Conservation (phyloP, 2,888 invertebrate genomes). For the Drosophila vallismaia region DNA sequence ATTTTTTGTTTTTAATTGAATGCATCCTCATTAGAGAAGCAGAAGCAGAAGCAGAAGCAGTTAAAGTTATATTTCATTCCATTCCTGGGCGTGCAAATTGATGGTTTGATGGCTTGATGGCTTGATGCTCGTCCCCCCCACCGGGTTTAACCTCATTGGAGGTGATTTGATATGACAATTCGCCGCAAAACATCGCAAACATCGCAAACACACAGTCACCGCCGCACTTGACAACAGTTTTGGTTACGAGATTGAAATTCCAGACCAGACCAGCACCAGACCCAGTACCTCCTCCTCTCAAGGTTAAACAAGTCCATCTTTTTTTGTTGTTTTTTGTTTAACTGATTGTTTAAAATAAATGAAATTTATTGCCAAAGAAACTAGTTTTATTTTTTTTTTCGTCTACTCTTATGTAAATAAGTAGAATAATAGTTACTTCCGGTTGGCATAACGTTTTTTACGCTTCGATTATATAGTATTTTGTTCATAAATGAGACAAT, state of each 20-base stretch:
- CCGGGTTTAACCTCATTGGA: slow-evolving; percentile 47
- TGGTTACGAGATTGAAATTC: slow-evolving; percentile 37
- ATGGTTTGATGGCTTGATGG: slow-evolving; percentile 28
- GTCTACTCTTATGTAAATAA: too few species aligned
- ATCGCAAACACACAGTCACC: not conserved
- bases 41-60: slow-evolving; percentile 15
- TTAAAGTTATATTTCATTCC: slow-evolving; percentile 9
- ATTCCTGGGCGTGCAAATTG: slow-evolving; percentile 26
- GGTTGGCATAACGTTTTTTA: too few species aligned
- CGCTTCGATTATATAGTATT: too few species aligned
- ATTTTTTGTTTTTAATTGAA: slow-evolving; percentile 37
- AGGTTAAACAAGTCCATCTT: not conserved
- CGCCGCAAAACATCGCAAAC: slow-evolving; percentile 9
- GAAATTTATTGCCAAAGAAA: not conserved
- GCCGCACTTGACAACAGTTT: slow-evolving; percentile 36
- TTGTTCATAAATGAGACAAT: too few species aligned
- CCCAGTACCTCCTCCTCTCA: not conserved
- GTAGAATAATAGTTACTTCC: too few species aligned
- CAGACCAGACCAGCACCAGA: not conserved
- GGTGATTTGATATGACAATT: slow-evolving; percentile 53
- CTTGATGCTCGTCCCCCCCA: slow-evolving; percentile 1
- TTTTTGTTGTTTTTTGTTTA: not conserved
- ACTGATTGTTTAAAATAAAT: slow-evolving; percentile 1
- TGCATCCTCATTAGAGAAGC: slow-evolving; percentile 42
- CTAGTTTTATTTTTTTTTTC: not conserved